Evolutionary conservation across 2,888 invertebrate genomes (phyloP).

Genomic region (Lapara coniferarum): DNA sequence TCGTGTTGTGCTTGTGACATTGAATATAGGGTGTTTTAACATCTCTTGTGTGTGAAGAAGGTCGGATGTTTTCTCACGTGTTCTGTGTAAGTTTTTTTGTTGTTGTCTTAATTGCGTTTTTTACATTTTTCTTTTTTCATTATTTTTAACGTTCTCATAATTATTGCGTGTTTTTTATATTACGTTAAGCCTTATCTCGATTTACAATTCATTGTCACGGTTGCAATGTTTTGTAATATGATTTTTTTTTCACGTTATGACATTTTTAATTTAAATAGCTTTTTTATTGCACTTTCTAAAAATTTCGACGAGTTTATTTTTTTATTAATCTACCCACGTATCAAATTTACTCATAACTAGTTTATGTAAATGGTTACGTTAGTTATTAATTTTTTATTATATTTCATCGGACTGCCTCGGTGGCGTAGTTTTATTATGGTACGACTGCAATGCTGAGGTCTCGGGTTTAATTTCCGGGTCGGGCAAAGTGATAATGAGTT

Average conservation of each 20-base stretch:
- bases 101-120: slow-evolving; percentile 53
- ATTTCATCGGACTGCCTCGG: no score
- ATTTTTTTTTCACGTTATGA: slow-evolving; percentile 18
- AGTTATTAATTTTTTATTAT: not conserved
- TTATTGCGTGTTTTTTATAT: slow-evolving; percentile 27
- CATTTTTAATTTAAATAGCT: not conserved
- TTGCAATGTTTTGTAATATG: slow-evolving; percentile 33
- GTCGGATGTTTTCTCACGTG: slow-evolving; percentile 74
- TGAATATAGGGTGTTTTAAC: slow-evolving; percentile 53
- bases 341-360: not conserved
- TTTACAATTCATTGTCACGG: slow-evolving; percentile 45
- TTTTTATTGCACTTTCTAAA: not conserved
- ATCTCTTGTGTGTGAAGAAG: slow-evolving; percentile 53
- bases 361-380: not conserved
- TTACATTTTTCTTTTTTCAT: slow-evolving; percentile 47
- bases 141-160: slow-evolving; percentile 40
- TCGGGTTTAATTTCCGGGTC: no score
- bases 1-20: slow-evolving; percentile 73
- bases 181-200: slow-evolving; percentile 19
- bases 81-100: slow-evolving; percentile 64
- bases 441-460: no score
- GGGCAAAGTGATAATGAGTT: no score
- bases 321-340: slow-evolving; percentile 3
- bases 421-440: no score
- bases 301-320: not conserved